A percentile compares a stretch with the other conserved stretches of the same genome.
Evolutionary conservation across 2,888 invertebrate genomes (phyloP).

Genomic region (Rotaria macrura): DNA sequence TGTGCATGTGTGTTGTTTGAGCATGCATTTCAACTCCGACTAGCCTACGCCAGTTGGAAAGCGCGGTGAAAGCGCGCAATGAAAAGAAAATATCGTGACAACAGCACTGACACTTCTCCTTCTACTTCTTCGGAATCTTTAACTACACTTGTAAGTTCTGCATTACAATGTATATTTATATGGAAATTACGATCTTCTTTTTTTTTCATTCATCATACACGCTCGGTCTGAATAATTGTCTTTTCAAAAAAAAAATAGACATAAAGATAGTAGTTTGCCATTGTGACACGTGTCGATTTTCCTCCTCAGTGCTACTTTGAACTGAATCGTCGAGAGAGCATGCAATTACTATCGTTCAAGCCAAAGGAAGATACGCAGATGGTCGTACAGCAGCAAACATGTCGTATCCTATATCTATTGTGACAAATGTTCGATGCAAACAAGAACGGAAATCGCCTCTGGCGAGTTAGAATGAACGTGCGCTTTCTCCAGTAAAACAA

Average conservation of each 20-base stretch:
- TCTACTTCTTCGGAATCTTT: neutral
- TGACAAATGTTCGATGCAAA: neutral
- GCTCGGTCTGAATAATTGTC: neutral
- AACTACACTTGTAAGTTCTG: neutral
- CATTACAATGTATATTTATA: neutral
- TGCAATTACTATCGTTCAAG: neutral
- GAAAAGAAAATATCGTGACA: slow-evolving; percentile 23
- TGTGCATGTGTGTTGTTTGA: neutral
- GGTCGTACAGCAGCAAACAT: neutral
- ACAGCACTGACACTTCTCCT: neutral
- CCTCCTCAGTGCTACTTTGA: neutral
- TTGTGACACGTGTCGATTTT: neutral
- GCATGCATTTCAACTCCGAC: neutral
- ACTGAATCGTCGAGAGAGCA: neutral
- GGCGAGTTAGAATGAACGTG: neutral
- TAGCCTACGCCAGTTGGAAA: neutral
- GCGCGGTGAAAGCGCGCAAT: slow-evolving; percentile 2
- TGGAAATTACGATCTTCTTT: neutral
- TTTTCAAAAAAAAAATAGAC: neutral
- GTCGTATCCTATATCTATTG: neutral
- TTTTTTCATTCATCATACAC: neutral
- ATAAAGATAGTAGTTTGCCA: neutral
- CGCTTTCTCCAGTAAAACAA: neutral
- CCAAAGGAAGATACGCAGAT: neutral
- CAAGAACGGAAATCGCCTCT: neutral